phyloP scores from a whole-genome alignment of 2,797 vertebrate genomes.

The Danio tinwini region DNA sequence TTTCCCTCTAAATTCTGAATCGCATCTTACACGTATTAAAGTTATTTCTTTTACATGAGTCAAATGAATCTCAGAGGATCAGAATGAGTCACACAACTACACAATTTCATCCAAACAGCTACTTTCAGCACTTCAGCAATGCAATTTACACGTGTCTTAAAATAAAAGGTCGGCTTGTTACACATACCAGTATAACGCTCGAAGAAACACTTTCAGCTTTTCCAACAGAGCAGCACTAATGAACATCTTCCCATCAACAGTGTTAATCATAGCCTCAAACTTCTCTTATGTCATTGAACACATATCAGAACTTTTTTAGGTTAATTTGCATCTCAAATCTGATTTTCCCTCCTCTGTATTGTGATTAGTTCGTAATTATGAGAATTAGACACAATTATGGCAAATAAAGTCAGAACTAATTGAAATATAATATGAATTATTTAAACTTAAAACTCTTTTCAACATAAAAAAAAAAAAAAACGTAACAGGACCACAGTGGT shows the following conservation, averaged over 20 bases:
- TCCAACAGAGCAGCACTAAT: not conserved
- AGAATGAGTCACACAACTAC: conserved; percentile 8
- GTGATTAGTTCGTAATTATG: too few relatives aligned
- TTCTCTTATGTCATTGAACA: not conserved
- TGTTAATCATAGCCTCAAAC: not conserved
- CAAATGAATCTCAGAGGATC: conserved; percentile 15
- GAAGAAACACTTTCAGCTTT: not conserved
- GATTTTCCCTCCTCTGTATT: too few relatives aligned
- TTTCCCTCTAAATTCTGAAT: too few relatives aligned
- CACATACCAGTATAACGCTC: not conserved
- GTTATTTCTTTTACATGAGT: not conserved
- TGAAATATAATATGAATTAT: too few relatives aligned
- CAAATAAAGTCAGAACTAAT: too few relatives aligned
- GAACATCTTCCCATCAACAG: not conserved
- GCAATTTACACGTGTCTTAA: conserved; percentile 17
- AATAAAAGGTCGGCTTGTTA: conserved; percentile 14
- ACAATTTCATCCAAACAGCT: conserved; percentile 8
- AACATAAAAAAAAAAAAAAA: too few relatives aligned
- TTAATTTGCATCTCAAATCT: too few relatives aligned
- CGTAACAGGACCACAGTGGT: too few relatives aligned
- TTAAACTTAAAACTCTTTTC: too few relatives aligned
- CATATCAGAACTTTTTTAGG: too few relatives aligned
- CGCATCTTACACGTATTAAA: too few relatives aligned
- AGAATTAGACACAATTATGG: too few relatives aligned
- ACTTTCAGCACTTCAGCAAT: conserved; percentile 7